Base-by-base conservation (phyloP, 2,113 vertebrate species). In the Cochlearius cochlearius region DNA sequence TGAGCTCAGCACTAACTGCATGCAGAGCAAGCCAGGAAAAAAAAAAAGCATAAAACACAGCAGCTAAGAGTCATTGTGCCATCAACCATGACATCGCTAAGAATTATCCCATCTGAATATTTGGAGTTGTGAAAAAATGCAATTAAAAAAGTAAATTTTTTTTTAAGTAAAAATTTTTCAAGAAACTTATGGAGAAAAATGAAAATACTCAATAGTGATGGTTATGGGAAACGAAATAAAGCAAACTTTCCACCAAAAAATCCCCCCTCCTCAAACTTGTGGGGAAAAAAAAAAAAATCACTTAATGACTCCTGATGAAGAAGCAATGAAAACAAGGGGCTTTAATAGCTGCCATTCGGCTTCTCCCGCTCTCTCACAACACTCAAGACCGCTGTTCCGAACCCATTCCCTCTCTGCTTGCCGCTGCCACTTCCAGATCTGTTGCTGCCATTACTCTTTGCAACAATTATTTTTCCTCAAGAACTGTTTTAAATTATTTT, bases 341-440 rank as follows among this genome's bases (percentile, higher is more conserved):
- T 74, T n/a, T 3, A 66, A 20, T 5, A 52, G 29, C 29, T 41
- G 5, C 59, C 10, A 0, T 1, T n/a, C 25, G 11, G 30, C 30
- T 67, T 12, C 3, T 3, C 5, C 6, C 45, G 41, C 19, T 16
- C 6, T 3, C 14, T 14, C 4, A 0, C 18, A 15, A 0, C 2
- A 2, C 10, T 59, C 38, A 17, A n/a, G 55, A 23, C 27, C 36
- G 2, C 5, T 2, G 6, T 36, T 69, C 52, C 56, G 67, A 53
- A 64, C 36, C 5, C 47, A 2, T 15, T 83, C 34, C 53, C 39
- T 11, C 15, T 21, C 79, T 3, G 0, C 29, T n/a, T 14, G 3
- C 22, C 21, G 0, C 7, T 63, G 52, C 59, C 62, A 18, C 72
- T 84, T n/a, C 21, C 76, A 73, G 10, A 49, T 18, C 50, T 50